phyloP scores from a whole-genome alignment of 2,888 invertebrate genomes.

The Caenorhabditis auriculariae region DNA sequence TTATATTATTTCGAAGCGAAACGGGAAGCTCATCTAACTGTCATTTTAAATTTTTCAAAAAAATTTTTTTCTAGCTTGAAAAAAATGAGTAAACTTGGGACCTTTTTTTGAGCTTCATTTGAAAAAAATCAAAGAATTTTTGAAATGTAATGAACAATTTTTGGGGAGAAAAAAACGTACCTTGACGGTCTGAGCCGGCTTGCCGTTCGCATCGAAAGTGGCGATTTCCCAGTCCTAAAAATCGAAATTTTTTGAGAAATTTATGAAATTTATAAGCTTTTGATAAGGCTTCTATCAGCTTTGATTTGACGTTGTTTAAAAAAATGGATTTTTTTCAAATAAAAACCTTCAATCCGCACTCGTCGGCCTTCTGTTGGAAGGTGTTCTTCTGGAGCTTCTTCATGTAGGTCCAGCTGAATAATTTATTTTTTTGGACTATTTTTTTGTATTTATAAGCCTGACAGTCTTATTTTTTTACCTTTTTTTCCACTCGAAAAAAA shows the following conservation, averaged over 20 bases:
- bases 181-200: conserved; percentile 25
- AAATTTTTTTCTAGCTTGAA: neutral
- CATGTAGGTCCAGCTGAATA: conserved; percentile 55
- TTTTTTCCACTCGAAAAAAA: too few species aligned
- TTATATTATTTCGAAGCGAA: neutral
- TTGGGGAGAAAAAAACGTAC: conserved; percentile 9
- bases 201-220: conserved; percentile 51
- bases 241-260: neutral
- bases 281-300: too few species aligned
- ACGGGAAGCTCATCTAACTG: neutral
- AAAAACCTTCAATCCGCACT: conserved; percentile 48
- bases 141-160: too few species aligned
- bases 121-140: neutral
- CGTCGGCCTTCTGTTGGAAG: conserved; percentile 60
- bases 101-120: neutral
- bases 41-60: neutral
- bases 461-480: too few species aligned
- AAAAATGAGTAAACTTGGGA: neutral
- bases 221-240: conserved; percentile 47
- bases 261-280: neutral
- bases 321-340: neutral
- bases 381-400: conserved; percentile 54
- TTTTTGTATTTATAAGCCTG: too few species aligned
- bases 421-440: too few species aligned
- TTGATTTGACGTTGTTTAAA: too few species aligned